phyloP scores from a whole-genome alignment of 2,888 invertebrate species.

The Thecophora atra region DNA sequence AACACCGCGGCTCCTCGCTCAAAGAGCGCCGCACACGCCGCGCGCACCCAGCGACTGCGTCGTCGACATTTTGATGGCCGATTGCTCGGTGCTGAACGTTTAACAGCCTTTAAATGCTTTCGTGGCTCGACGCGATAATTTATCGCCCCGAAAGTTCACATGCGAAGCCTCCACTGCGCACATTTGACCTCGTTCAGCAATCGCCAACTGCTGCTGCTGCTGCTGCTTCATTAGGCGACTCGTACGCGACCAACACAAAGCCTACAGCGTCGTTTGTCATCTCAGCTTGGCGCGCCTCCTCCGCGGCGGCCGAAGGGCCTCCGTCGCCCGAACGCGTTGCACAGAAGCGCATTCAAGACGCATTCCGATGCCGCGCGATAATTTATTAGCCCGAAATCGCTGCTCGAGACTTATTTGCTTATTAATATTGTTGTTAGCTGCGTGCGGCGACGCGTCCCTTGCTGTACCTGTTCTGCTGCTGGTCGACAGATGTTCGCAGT shows the following conservation, averaged over 20 bases:
- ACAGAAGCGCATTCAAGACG: slow-evolving; percentile 51
- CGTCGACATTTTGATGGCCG: neutral
- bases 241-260: slow-evolving; percentile 5
- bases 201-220: neutral
- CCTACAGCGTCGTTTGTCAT: slow-evolving; percentile 29
- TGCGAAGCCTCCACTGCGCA: neutral
- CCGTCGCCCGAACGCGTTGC: slow-evolving; percentile 43
- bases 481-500: slow-evolving; percentile 31
- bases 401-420: slow-evolving; percentile 63
- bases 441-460: neutral
- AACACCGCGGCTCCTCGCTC: slow-evolving; percentile 5
- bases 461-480: slow-evolving; percentile 15
- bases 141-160: slow-evolving; percentile 19
- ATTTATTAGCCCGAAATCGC: slow-evolving; percentile 63
- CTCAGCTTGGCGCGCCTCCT: neutral
- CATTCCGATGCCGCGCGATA: slow-evolving; percentile 54
- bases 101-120: slow-evolving; percentile 29
- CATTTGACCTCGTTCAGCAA: slow-evolving; percentile 6
- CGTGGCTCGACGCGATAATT: slow-evolving; percentile 26
- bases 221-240: slow-evolving; percentile 5
- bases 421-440: slow-evolving; percentile 50
- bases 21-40: slow-evolving; percentile 34
- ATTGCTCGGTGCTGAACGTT: slow-evolving; percentile 30
- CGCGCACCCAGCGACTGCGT: neutral
- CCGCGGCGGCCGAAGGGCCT: neutral